Evolutionary conservation across 2,797 vertebrate species (phyloP), one percentile per base, ranked within the genome.

Genomic region (Menidia menidia): DNA sequence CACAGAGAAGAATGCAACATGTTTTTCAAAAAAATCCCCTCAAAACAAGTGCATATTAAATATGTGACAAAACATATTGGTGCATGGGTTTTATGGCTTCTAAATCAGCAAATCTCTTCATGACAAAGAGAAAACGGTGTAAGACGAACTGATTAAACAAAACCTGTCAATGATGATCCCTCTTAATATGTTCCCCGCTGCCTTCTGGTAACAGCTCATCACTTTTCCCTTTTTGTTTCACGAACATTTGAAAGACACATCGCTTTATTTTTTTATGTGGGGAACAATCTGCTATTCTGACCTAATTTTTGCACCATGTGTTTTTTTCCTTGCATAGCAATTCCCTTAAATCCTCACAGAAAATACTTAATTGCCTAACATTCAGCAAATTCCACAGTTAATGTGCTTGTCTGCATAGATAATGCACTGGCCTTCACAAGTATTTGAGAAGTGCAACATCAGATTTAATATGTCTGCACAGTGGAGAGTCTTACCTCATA

Each of bases 251-350:
- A 25, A 25, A 25, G 25, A 25, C 1, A 25, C 25, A 25, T 25
- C 10, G 15, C 0, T 14, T 45, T 18, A n/a, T 31, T 48, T 51
- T 51, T 58, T 14, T 11, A 39, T 43, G 10, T 42, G n/a, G 12
- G 48, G 7, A 64, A 57, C 9, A 2, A 35, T 62, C 45, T n/a
- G 14, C 33, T 6, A 51, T 61, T 51, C 52, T 14, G 35, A 43
- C 39, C 59, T 19, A 2, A 10, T 11, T 0, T 48, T 4, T 53
- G 43, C 12, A 43, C 57, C 61, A 8, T 39, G 48, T 4, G 3
- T 1, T 50, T 19, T 47, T 75, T 58, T 50, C 48, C 35, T 85
- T 91, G 87, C 87, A 91, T 88, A 89, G 35, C 15, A 62, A 50
- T 48, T 48, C 8, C 42, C 16, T 70, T 15, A 31, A 48, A 44